Conservation (phyloP, 2,113 vertebrate species). For the Pao palembangensis region DNA sequence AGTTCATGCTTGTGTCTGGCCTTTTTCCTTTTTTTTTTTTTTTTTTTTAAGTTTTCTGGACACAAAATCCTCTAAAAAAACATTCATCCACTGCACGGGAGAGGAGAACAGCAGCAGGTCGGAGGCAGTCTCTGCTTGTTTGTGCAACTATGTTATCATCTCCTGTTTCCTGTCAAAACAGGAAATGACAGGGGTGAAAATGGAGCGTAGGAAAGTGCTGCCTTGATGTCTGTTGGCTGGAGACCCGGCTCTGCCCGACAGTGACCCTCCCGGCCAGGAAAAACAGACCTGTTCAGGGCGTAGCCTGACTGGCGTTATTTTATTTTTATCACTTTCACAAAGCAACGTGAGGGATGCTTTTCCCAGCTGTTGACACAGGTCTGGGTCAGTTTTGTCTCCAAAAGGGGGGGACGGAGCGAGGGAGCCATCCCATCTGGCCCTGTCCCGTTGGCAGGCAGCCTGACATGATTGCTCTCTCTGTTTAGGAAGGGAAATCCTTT, state of each 20-base stretch:
- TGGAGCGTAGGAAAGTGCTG: conserved; percentile 69
- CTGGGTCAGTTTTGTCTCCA: conserved; percentile 50
- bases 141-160: conserved; percentile 68
- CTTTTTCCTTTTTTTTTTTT: conserved; percentile 20
- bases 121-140: conserved; percentile 64
- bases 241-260: conserved; percentile 57
- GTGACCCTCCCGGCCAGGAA: conserved; percentile 61
- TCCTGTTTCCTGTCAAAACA: conserved; percentile 78
- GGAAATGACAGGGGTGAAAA: conserved; percentile 70
- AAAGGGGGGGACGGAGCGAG: conserved; percentile 41
- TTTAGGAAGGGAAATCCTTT: conserved; percentile 74
- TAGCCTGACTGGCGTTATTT: conserved; percentile 62
- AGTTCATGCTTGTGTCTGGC: background rate
- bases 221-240: conserved; percentile 69
- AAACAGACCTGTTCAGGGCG: conserved; percentile 62
- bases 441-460: conserved; percentile 33
- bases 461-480: conserved; percentile 49
- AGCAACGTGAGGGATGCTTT: conserved; percentile 62
- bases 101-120: conserved; percentile 53
- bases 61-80: conserved; percentile 54
- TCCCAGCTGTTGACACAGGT: conserved; percentile 71
- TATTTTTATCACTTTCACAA: conserved; percentile 74
- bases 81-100: conserved; percentile 31
- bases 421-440: conserved; percentile 39
- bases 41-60: conserved; percentile 38